Evolutionary conservation across 2,797 vertebrate genomes (phyloP).

Genomic region (Melanotaenia maccullochi): DNA sequence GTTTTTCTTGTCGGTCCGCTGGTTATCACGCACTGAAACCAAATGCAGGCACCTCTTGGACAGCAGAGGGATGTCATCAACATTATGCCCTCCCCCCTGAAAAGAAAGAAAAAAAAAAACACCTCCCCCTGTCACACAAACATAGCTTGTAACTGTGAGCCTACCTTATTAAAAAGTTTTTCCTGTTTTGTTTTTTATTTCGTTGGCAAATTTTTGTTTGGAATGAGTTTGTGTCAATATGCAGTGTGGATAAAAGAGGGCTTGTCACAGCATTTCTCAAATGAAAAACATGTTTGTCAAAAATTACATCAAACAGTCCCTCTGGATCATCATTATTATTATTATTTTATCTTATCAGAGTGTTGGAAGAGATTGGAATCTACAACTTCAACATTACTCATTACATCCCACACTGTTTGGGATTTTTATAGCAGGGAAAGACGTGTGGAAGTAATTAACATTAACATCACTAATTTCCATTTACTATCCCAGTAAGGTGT

Average conservation of each 20-base stretch:
- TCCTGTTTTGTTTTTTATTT: constrained; percentile 74
- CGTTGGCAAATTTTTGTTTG: constrained; percentile 41
- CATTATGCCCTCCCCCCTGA: constrained; percentile 32
- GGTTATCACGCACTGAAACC: constrained; percentile 75
- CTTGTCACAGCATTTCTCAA: background rate
- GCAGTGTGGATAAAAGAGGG: background rate
- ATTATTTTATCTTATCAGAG: background rate
- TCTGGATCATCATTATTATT: background rate
- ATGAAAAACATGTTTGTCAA: background rate
- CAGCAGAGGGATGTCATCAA: constrained; percentile 57
- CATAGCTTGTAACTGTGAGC: constrained; percentile 71
- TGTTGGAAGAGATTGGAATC: background rate
- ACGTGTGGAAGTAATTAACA: no score
- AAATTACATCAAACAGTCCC: background rate
- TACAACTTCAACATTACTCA: no score
- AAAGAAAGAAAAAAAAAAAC: no score
- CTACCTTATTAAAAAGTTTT: constrained; percentile 79
- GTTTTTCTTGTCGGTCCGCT: constrained; percentile 53
- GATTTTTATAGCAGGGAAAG: no score
- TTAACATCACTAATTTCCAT: no score
- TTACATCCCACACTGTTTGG: no score
- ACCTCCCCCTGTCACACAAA: constrained; percentile 56
- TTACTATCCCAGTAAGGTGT: no score
- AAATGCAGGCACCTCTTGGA: constrained; percentile 68
- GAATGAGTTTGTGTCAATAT: constrained; percentile 23